Conservation (phyloP, 2,797 vertebrate species). For the Acomys russatus region DNA sequence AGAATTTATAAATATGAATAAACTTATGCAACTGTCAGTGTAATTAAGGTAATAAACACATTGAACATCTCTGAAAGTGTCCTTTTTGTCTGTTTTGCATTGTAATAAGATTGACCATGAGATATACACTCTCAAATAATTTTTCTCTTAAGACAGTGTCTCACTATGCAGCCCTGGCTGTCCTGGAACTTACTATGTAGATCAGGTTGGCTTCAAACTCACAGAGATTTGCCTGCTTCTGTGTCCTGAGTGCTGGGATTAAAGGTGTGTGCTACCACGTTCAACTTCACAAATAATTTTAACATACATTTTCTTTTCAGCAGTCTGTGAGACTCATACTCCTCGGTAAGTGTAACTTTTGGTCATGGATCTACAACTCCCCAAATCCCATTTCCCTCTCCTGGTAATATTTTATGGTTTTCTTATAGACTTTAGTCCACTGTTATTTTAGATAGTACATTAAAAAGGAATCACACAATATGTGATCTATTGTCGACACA, state of each 20-base stretch:
- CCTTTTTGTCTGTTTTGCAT: background rate
- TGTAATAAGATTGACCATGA: background rate
- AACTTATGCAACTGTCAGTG: background rate
- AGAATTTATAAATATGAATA: background rate
- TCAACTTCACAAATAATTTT: background rate
- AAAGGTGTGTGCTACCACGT: background rate
- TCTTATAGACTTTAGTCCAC: background rate
- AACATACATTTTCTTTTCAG: background rate
- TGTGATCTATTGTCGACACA: too few species aligned
- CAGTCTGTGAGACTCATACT: background rate
- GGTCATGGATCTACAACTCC: too few species aligned
- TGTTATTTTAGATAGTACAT: background rate
- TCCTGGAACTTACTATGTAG: background rate
- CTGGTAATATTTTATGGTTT: background rate
- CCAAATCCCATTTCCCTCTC: background rate
- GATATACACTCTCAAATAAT: background rate
- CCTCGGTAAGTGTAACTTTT: background rate
- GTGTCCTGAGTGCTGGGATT: background rate
- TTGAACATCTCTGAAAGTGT: background rate
- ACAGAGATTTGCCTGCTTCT: background rate
- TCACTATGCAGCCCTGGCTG: background rate
- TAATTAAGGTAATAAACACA: background rate
- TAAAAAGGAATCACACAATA: background rate
- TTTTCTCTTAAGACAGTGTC: background rate
- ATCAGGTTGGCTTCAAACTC: background rate